Evolutionary conservation across 1,140 invertebrate genomes (phyloP).

Genomic region (Drosophila grimshawi): DNA sequence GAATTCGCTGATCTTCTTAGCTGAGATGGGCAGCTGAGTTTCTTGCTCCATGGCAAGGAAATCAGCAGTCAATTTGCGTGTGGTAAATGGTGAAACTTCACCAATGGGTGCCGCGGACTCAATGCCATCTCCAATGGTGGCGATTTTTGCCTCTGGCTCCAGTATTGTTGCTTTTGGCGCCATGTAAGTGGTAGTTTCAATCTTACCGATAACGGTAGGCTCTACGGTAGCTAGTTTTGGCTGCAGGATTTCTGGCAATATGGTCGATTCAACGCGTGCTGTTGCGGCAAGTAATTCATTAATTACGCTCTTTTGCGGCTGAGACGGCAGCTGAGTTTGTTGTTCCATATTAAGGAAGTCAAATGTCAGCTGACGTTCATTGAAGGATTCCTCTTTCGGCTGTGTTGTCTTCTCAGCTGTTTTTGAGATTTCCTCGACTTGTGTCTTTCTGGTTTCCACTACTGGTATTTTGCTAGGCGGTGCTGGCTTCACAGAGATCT

Average conservation of each 20-base stretch:
- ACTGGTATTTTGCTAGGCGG: constrained; percentile 60
- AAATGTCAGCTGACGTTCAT: constrained; percentile 63
- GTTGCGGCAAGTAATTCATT: constrained; percentile 12
- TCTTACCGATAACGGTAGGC: constrained; percentile 2
- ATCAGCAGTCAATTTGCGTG: constrained; percentile 61
- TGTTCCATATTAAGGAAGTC: constrained; percentile 72
- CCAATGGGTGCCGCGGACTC: constrained; percentile 72
- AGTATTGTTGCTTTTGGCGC: background rate
- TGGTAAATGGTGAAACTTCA: constrained; percentile 49
- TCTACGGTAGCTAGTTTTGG: constrained; percentile 23
- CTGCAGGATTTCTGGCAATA: constrained; percentile 21
- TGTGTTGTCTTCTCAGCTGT: constrained; percentile 20
- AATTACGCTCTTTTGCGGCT: constrained; percentile 12
- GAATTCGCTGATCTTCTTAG: constrained; percentile 28
- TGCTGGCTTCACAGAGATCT: constrained; percentile 44
- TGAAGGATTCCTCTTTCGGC: constrained; percentile 22
- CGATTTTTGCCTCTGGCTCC: constrained; percentile 10
- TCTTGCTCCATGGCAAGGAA: constrained; percentile 61
- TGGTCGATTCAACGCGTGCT: constrained; percentile 21
- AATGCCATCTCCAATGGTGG: constrained; percentile 61
- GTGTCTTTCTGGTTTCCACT: constrained; percentile 11
- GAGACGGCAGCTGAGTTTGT: constrained; percentile 53
- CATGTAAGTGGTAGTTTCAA: background rate
- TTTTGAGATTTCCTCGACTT: constrained; percentile 41
- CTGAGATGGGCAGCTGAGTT: constrained; percentile 22